These are phyloP conservation scores for Enteromius treurensis DNA, from an alignment of 2,797 vertebrate species.

Conservation along the genomic window DNA sequence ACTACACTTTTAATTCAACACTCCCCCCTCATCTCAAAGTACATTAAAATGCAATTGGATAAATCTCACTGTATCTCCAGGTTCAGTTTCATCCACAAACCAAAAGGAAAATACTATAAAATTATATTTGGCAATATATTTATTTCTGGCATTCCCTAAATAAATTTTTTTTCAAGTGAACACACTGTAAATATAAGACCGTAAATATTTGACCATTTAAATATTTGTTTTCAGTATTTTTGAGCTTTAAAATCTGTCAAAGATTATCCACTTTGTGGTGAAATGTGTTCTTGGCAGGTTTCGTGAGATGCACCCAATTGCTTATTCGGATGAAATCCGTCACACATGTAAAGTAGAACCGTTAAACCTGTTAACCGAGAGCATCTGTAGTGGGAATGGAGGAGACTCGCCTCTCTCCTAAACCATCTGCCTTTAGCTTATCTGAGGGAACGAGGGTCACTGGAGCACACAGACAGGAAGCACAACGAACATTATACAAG, in stretches of 20 bases:
- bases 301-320: conserved; percentile 1
- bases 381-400: conserved; percentile 38
- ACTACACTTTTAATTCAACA: conserved; percentile 14
- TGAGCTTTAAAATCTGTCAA: neutral
- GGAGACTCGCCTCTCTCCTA: conserved; percentile 10
- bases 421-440: conserved; percentile 4
- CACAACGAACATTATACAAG: conserved; percentile 46
- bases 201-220: neutral
- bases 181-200: neutral
- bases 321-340: neutral
- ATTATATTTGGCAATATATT: neutral
- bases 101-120: neutral
- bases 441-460: conserved; percentile 8
- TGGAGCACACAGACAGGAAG: conserved; percentile 52
- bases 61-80: neutral
- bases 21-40: neutral
- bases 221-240: neutral
- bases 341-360: neutral
- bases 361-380: neutral
- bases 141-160: neutral
- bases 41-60: neutral
- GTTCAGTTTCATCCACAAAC: neutral
- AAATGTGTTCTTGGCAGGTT: neutral
- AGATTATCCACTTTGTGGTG: neutral
- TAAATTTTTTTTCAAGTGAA: neutral